Conservation (phyloP, 2,113 vertebrate genomes). For the Lepidothrix coronata region DNA sequence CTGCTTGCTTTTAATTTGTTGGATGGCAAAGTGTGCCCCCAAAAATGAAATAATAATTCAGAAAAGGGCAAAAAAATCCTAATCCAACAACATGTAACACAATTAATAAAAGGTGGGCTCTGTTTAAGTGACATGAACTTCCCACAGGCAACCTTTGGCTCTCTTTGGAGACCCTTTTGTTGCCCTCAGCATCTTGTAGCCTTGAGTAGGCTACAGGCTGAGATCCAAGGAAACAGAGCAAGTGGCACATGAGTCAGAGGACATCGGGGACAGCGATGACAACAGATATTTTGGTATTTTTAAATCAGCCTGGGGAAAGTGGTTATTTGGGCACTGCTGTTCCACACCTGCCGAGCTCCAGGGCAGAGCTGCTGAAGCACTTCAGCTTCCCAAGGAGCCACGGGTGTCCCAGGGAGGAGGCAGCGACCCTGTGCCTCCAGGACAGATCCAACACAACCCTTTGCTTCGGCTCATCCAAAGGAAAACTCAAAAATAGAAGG, state of each 20-base stretch:
- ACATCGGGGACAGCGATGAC: too few species aligned
- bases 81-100: neutral
- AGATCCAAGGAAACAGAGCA: neutral
- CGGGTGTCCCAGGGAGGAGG: fast-evolving
- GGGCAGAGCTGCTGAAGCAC: neutral
- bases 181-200: neutral
- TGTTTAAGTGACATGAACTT: neutral
- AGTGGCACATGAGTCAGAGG: fast-evolving
- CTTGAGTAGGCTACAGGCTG: neutral
- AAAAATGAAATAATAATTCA: neutral
- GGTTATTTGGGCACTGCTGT: neutral
- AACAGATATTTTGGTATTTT: neutral
- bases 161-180: neutral
- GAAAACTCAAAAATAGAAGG: neutral
- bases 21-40: neutral
- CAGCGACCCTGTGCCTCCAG: neutral
- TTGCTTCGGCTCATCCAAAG: neutral
- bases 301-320: neutral
- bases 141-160: neutral
- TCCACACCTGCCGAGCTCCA: neutral
- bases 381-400: neutral
- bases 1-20: neutral
- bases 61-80: neutral
- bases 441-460: neutral
- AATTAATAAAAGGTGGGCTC: neutral